These are phyloP conservation scores for Nemopilema nomurai DNA, from an alignment of 30 jellyfish, hydroid and myxozoan genomes.

Conservation along the genomic window DNA sequence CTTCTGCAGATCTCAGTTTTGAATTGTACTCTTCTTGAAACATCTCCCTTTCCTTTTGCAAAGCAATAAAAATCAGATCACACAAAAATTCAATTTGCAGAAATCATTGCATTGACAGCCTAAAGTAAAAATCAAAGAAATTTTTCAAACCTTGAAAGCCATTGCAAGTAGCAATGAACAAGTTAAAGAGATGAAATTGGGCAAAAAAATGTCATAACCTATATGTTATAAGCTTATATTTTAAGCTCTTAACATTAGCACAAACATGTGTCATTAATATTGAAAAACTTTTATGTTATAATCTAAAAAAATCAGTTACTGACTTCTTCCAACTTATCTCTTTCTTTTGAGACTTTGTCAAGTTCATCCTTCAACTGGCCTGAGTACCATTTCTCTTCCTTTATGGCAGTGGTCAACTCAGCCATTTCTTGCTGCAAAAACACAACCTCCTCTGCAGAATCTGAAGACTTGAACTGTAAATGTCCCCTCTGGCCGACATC, in stretches of 20 bases:
- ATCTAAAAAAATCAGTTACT: neutral
- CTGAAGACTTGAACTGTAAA: slow-evolving; percentile 43
- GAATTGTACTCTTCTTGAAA: slow-evolving; percentile 81
- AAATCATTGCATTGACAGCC: no score
- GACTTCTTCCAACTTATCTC: slow-evolving; percentile 95
- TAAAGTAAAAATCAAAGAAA: no score
- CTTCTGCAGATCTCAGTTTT: slow-evolving; percentile 95
- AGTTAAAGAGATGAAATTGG: no score
- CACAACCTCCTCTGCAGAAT: slow-evolving; percentile 62
- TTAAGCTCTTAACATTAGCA: no score
- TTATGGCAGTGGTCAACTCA: slow-evolving; percentile 79
- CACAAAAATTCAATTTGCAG: no score
- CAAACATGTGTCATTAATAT: neutral
- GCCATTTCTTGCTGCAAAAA: slow-evolving; percentile 88
- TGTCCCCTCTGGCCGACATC: slow-evolving; percentile 29
- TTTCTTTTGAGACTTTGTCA: slow-evolving; percentile 73
- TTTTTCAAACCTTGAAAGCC: no score
- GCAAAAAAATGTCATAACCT: no score
- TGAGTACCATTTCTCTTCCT: slow-evolving; percentile 98
- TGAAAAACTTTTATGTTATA: no score
- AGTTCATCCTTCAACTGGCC: slow-evolving; percentile 87
- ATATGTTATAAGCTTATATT: no score
- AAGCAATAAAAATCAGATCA: neutral
- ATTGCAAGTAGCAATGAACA: no score
- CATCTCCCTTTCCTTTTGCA: slow-evolving; percentile 71